Conservation (phyloP, 2,888 invertebrate genomes). For the Dione juno region DNA sequence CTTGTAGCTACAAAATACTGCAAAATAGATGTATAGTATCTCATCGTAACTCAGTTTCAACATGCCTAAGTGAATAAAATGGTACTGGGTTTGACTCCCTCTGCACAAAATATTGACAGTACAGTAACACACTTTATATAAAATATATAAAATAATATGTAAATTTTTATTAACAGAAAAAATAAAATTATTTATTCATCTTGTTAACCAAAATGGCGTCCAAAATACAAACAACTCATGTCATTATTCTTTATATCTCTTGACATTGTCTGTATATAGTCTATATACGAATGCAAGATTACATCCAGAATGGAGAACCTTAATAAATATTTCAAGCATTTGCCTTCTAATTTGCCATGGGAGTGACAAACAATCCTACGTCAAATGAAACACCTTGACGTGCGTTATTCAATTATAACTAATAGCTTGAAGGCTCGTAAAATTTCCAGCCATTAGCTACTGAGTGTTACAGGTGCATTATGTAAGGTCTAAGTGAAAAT, state of each 20-base stretch:
- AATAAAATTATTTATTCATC: no score
- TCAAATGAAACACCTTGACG: conserved; percentile 10
- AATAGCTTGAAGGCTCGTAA: conserved; percentile 17
- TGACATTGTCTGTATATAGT: neutral
- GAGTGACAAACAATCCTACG: conserved; percentile 20
- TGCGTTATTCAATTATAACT: conserved; percentile 15
- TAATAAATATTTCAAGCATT: conserved; percentile 8
- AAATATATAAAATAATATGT: no score
- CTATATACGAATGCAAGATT: neutral
- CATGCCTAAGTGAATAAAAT: no score
- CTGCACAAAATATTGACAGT: no score
- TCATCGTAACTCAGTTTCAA: no score
- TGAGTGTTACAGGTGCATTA: conserved; percentile 14
- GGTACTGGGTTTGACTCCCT: no score
- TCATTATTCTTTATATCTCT: neutral
- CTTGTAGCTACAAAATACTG: no score
- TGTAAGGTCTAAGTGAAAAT: neutral
- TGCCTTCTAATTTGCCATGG: conserved; percentile 16
- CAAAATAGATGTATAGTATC: no score
- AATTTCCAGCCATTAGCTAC: neutral
- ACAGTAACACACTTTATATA: no score
- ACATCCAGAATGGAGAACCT: neutral
- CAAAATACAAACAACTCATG: no score
- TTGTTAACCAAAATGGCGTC: no score
- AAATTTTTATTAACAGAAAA: no score